These are phyloP conservation scores for Podabrus alpinus DNA, from an alignment of 2,888 invertebrate species.

Conservation along the genomic window DNA sequence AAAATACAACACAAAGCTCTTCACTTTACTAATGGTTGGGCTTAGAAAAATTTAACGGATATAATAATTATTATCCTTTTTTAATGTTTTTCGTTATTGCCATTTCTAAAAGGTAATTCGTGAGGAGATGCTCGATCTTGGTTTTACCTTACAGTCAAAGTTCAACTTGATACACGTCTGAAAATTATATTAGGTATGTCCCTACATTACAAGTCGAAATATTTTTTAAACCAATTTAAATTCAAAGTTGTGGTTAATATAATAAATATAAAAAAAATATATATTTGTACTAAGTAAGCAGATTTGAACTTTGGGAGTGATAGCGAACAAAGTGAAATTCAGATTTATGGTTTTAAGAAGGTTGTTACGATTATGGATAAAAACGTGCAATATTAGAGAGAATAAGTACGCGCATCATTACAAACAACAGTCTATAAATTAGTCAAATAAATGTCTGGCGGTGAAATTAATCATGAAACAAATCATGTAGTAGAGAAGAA, in stretches of 20 bases:
- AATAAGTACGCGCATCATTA: slow-evolving; percentile 28
- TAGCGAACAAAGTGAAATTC: neutral
- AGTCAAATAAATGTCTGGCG: slow-evolving; percentile 52
- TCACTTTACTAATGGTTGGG: neutral
- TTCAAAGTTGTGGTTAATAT: too few relatives aligned
- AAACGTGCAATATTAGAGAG: slow-evolving; percentile 2
- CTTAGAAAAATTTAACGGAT: neutral
- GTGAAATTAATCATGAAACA: slow-evolving; percentile 52
- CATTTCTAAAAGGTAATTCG: neutral
- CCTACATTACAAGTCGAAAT: neutral
- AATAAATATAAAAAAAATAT: too few relatives aligned
- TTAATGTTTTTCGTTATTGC: neutral
- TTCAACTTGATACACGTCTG: neutral
- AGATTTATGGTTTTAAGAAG: neutral
- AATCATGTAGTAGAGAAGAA: slow-evolving; percentile 43
- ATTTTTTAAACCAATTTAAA: neutral
- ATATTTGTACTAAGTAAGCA: too few relatives aligned
- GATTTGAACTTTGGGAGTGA: too few relatives aligned
- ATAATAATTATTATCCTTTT: neutral
- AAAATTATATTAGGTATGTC: neutral
- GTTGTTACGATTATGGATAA: neutral
- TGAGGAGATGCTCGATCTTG: neutral
- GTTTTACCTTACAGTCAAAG: neutral
- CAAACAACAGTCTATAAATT: slow-evolving; percentile 49
- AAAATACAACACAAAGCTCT: neutral